These are phyloP conservation scores for Taurulus bubalis DNA, from an alignment of 2,113 vertebrate species.

Conservation along the genomic window DNA sequence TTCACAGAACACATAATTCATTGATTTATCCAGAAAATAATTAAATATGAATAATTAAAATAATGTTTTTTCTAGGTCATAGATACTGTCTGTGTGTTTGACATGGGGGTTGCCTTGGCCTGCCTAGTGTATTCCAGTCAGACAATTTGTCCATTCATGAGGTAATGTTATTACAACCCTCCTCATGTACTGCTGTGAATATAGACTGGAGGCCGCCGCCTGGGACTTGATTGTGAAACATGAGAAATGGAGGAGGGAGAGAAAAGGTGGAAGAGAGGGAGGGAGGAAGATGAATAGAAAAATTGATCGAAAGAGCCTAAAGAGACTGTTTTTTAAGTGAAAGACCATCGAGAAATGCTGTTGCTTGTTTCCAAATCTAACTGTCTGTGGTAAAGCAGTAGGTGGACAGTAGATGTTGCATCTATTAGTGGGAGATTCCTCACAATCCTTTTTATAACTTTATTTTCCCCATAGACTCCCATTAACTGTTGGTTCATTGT, in stretches of 20 bases:
- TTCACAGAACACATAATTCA: too few relatives aligned
- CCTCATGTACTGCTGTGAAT: constrained; percentile 49
- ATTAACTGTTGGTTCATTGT: neutral
- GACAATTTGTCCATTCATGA: constrained; percentile 72
- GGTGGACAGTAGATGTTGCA: constrained; percentile 7
- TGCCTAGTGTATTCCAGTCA: constrained; percentile 50
- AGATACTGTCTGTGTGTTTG: neutral
- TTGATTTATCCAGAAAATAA: neutral
- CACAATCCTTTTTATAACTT: constrained; percentile 14
- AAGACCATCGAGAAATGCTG: constrained; percentile 28
- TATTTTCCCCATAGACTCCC: constrained; percentile 4
- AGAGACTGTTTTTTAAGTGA: constrained; percentile 48
- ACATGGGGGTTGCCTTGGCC: constrained; percentile 13
- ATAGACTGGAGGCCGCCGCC: constrained; percentile 52
- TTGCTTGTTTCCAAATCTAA: constrained; percentile 45
- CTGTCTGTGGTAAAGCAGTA: constrained; percentile 17
- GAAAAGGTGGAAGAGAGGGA: neutral
- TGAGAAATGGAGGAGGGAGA: neutral
- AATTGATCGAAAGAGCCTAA: constrained; percentile 59
- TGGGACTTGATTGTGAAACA: constrained; percentile 56
- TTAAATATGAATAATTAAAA: neutral
- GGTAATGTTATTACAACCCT: constrained; percentile 64
- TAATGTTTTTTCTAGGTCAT: neutral
- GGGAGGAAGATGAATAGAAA: constrained; percentile 61
- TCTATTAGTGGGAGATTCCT: constrained; percentile 17